Percentiles rank a stretch among this genome's conserved stretches.
These are phyloP conservation scores for Semnopithecus entellus DNA, from an alignment of 2,113 vertebrate genomes.

Conservation along the genomic window DNA sequence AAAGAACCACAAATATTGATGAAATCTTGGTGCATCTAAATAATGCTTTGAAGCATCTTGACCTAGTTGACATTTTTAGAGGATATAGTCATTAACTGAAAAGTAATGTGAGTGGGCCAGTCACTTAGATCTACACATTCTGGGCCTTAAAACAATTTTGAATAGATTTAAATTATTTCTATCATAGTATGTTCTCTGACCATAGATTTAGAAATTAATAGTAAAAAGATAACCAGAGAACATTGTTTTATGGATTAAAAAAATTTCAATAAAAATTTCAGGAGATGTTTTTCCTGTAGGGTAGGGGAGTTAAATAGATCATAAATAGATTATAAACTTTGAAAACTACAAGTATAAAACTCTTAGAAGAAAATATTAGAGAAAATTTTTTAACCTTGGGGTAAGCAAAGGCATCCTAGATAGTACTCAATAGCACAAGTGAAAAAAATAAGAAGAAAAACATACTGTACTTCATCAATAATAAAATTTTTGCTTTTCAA, in stretches of 20 bases:
- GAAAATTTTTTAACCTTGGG: neutral
- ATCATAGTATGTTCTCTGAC: neutral
- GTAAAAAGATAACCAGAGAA: neutral
- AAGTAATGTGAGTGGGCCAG: neutral
- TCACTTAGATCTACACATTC: neutral
- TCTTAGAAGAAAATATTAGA: neutral
- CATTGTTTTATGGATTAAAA: neutral
- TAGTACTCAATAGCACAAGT: neutral
- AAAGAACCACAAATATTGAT: neutral
- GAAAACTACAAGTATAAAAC: neutral
- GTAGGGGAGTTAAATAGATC: neutral
- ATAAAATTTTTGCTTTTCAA: neutral
- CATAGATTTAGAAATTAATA: neutral
- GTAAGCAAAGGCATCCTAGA: neutral
- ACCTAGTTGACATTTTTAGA: neutral
- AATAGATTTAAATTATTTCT: neutral
- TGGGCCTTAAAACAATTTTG: neutral
- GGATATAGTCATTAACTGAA: neutral
- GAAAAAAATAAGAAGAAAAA: neutral
- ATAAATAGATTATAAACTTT: neutral
- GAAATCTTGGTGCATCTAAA: neutral
- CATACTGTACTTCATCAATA: neutral
- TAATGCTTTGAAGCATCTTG: neutral
- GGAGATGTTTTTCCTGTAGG: neutral
- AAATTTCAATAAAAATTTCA: neutral